Evolutionary conservation across 2,888 invertebrate genomes (phyloP), one percentile per base, ranked within the genome.

Genomic region (Chironomus riparius): DNA sequence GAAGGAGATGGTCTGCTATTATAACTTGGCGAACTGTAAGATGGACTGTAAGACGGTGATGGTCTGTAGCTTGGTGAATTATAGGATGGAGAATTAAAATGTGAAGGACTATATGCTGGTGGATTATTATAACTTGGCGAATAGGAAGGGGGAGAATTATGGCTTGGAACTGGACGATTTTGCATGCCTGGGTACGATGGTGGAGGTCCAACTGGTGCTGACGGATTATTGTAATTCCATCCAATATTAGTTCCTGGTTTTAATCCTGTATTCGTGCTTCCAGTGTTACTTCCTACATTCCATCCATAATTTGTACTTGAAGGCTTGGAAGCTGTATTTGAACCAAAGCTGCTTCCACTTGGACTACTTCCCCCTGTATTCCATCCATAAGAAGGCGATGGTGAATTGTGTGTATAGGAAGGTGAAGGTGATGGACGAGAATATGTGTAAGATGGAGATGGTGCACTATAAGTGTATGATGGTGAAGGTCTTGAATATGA

Each of bases 111-210:
- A 62, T 73, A 73, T 18, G 73, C 61, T 38, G 73, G 73, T 38
- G 73, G 73, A 38, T 73, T 62, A 13, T 38, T 10, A 15, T 62
- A 38, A 6, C 73, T 73, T 38, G 24, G 73, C 0, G 73, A 62
- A 73, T 73, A 76, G 5, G 72, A 68, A 4, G 76, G 76, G 12
- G 71, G 76, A 5, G 13, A 5, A 18, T 56, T 56, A 18, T 7
- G 15, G 24, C 13, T 61, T 21, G 72, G 15, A 48, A 38, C 56
- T 21, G 76, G 68, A 24, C 47, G 21, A 22, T 68, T 68, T 2
- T 28, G 62, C 18, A 72, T n/a, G 2, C 76, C 76, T 10, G 76
- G 76, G 61, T 76, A 76, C n/a, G 72, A 12, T 13, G 76, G 76
- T 12, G 76, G 76, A 10, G 76, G 47, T 4, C 76, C 70, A 15